phyloP scores from a whole-genome alignment of 2,797 vertebrate species.

The Crocidura indochinensis region DNA sequence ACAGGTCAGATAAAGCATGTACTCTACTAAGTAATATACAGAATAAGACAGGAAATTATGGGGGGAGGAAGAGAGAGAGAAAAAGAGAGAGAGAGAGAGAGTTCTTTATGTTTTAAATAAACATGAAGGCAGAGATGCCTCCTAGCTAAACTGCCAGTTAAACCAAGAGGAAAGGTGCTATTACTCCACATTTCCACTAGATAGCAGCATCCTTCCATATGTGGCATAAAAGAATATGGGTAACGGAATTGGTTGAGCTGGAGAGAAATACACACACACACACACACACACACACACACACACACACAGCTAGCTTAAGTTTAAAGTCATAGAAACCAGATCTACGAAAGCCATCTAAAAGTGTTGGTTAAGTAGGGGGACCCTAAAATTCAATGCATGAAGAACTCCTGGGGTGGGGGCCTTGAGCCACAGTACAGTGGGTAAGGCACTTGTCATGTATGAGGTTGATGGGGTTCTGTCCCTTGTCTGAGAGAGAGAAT shows the following conservation, averaged over 20 bases:
- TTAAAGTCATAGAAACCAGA: background rate
- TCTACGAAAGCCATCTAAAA: background rate
- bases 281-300: too few species aligned
- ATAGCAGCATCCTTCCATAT: slow-evolving; percentile 47
- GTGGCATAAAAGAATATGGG: accelerated
- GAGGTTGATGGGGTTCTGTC: too few species aligned
- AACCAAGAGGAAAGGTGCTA: background rate
- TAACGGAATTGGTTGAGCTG: background rate
- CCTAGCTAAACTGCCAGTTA: too few species aligned
- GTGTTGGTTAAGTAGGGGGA: background rate
- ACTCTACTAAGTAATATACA: background rate
- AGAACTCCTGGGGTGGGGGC: background rate
- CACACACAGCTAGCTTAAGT: background rate
- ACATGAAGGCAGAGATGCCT: too few species aligned
- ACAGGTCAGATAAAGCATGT: background rate
- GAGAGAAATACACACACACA: too few species aligned
- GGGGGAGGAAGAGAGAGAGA: background rate
- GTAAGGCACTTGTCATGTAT: too few species aligned
- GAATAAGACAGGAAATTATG: background rate
- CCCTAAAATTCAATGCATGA: background rate
- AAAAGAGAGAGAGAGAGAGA: background rate
- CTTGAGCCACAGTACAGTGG: too few species aligned
- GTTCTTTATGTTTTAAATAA: background rate
- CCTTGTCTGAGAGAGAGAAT: too few species aligned
- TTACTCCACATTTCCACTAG: slow-evolving; percentile 39